Evolutionary conservation across 2,113 vertebrate species (phyloP).

Genomic region (Xiphophorus hellerii): DNA sequence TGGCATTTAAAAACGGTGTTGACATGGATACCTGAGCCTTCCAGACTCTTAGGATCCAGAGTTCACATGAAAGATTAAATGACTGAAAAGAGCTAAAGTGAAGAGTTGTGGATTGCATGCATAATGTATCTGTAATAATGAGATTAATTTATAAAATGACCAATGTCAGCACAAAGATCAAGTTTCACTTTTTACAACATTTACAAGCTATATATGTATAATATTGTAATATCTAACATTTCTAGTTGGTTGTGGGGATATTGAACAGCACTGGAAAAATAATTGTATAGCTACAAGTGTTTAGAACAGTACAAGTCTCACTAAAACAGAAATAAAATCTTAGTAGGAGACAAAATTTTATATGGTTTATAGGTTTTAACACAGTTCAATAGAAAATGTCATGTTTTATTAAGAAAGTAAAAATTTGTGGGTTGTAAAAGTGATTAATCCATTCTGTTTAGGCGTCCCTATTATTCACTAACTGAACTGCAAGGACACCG

Average conservation of each 20-base stretch:
- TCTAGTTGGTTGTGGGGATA: too few relatives aligned
- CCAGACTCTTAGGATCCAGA: conserved; percentile 30
- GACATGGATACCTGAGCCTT: conserved; percentile 3
- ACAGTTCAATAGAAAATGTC: background rate
- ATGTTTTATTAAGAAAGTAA: background rate
- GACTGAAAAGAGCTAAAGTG: background rate
- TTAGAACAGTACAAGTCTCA: too few relatives aligned
- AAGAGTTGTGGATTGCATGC: too few relatives aligned
- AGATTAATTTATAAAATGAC: background rate
- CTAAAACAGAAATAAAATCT: too few relatives aligned
- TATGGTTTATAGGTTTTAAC: background rate
- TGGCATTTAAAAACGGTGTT: conserved; percentile 68
- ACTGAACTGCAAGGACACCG: background rate
- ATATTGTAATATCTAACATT: too few relatives aligned
- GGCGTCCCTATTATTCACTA: background rate
- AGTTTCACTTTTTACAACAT: too few relatives aligned
- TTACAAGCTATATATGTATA: too few relatives aligned
- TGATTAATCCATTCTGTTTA: background rate
- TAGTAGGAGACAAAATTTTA: too few relatives aligned
- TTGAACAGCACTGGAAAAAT: too few relatives aligned
- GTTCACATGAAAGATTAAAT: conserved; percentile 13
- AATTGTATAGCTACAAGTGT: too few relatives aligned
- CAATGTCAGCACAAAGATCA: background rate
- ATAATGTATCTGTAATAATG: background rate
- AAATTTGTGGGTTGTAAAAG: background rate